Evolutionary conservation across 2,888 invertebrate species (phyloP), one percentile per base, ranked within the genome.

Genomic region (Pediacus dermestoides): DNA sequence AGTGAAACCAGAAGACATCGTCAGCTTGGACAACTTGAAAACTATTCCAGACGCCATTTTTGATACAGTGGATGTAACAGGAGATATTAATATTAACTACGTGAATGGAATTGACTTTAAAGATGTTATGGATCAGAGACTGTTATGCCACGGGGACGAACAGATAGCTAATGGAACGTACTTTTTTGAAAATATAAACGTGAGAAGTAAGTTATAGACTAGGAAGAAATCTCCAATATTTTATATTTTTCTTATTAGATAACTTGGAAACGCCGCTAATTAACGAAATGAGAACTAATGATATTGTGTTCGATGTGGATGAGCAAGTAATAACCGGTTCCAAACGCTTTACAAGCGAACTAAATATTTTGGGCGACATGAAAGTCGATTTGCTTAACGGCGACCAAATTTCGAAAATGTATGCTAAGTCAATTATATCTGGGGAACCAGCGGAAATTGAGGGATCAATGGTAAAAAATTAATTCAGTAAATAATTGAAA

Each of bases 291-390:
- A 23, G 40, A 13, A 42, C 65, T 4, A 46, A 56, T 16, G 55
- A 67, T 42, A 50, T 67, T 2, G 58, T 67, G 23, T 61, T 61
- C 40, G 66, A 68, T 50, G 40, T 48, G 3, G 58, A 46, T 6
- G 35, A 45, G 30, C 62, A 64, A 48, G 44, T 44, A n/a, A 63
- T 68, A 23, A 31, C 30, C n/a, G 44, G 53, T 15, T 34, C 46
- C 10, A 67, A 68, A 48, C 37, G 36, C n/a, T 67, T 68, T 36
- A 28, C 27, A 4, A 39, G 60, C 21, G 39, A 53, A 31, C 34
- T 67, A 7, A 30, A 39, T 7, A 42, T 67, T 21, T 27, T 48
- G 13, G 60, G 63, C 16, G 55, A 64, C 44, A 34, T 54, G 2
- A 28, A 33, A 11, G 43, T 53, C 9, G 53, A 53, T 10, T 40